Evolutionary conservation across 2,113 vertebrate species (phyloP), one percentile per base, ranked within the genome.

Genomic region (Toxotes jaculatrix): DNA sequence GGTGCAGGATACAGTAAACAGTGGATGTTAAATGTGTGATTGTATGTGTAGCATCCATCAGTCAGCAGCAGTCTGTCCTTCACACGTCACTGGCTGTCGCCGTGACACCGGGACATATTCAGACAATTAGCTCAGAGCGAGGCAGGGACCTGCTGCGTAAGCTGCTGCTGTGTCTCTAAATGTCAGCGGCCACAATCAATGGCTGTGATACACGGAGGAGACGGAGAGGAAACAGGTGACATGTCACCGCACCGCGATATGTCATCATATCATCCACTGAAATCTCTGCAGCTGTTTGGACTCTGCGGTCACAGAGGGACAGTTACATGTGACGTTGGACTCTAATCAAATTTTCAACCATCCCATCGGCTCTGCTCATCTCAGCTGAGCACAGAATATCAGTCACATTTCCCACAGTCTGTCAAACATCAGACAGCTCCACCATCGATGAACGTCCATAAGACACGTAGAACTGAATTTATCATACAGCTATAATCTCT

Each of bases 81-180:
- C 78, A 77, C 84, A 80, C 56, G 16, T 84, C 73, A 91, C 77
- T 43, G 85, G 80, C 53, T 34, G 63, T 66, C 47, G 64, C 70
- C 3, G 17, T 0, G 75, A 90, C 80, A 80, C 84, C 66, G 1
- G 59, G 67, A 61, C 75, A 49, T 73, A 63, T 88, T 88, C 80
- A 75, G 82, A 82, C 87, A 89, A 78, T 89, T 88, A 88, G 75
- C 60, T 88, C 3, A 2, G 65, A 71, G 79, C 11, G 13, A 51
- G 55, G 68, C 62, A 16, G 42, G 57, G 49, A 59, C 23, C 64
- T 14, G 38, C 60, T 71, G 73, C 61, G 76, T 68, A 31, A 77
- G 65, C 76, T 63, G 80, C 5, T 45, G 63, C 9, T 9, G 21
- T 3, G 47, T 68, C 68, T 88, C 71, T 27, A 68, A 89, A 83